Evolutionary conservation across 2,888 invertebrate genomes (phyloP).

Genomic region (Phortica okadai): DNA sequence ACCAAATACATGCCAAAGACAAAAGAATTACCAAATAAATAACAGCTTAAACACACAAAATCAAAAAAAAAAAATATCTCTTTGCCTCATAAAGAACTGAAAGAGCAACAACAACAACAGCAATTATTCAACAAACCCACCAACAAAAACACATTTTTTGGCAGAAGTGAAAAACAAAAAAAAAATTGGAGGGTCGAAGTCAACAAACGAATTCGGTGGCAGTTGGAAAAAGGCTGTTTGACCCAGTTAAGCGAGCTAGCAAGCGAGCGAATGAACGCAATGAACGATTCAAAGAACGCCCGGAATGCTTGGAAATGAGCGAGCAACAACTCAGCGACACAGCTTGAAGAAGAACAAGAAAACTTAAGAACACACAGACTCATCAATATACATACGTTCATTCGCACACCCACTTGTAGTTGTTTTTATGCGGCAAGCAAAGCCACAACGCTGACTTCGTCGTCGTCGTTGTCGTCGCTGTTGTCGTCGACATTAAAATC

Average conservation of each 20-base stretch:
- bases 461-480: slow-evolving; percentile 4
- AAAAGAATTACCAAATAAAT: slow-evolving; percentile 10
- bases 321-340: not conserved
- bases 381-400: not conserved
- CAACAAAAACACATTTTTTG: not conserved
- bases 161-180: not conserved
- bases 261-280: slow-evolving; percentile 1
- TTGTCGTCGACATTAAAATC: not conserved
- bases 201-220: not conserved
- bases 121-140: not conserved
- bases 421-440: not conserved
- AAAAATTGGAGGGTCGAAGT: not conserved
- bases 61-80: too few relatives aligned
- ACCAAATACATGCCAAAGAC: not conserved
- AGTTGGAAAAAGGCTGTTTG: slow-evolving; percentile 16
- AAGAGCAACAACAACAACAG: not conserved
- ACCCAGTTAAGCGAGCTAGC: slow-evolving; percentile 23
- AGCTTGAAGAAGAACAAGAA: not conserved
- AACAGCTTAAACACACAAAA: too few relatives aligned
- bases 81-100: not conserved
- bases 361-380: not conserved
- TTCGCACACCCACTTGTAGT: not conserved
- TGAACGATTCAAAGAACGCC: not conserved
- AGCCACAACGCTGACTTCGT: not conserved
- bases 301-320: not conserved